Evolutionary conservation across 2,888 invertebrate genomes (phyloP).

Genomic region (Epinotia demarniana): DNA sequence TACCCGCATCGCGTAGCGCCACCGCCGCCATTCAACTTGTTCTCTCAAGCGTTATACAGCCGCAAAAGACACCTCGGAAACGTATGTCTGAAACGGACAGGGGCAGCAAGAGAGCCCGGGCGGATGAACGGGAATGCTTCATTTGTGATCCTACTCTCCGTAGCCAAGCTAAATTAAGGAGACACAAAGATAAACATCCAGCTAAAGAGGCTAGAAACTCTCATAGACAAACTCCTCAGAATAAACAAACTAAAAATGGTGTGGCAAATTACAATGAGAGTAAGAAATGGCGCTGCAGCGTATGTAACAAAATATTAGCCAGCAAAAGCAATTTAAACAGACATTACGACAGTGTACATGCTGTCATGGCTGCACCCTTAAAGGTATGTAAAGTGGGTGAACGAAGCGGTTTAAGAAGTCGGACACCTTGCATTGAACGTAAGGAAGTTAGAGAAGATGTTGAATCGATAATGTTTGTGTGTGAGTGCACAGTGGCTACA

Average conservation of each 20-base stretch:
- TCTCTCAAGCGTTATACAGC: neutral
- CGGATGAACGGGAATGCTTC: neutral
- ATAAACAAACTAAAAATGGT: neutral
- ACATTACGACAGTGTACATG: neutral
- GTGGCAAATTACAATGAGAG: neutral
- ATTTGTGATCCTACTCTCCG: neutral
- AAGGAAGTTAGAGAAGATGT: neutral
- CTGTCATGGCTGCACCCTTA: no score
- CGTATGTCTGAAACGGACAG: neutral
- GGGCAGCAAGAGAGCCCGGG: neutral
- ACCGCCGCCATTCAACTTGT: neutral
- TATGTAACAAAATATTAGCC: neutral
- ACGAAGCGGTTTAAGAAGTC: no score
- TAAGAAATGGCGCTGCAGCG: neutral
- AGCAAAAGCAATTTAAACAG: neutral
- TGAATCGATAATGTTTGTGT: neutral
- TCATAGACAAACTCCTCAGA: neutral
- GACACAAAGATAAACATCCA: neutral
- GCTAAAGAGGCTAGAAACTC: neutral
- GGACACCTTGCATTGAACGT: neutral
- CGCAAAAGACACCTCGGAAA: no score
- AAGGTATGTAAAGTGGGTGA: no score
- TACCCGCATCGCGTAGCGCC: neutral
- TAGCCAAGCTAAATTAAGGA: neutral
- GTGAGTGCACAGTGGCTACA: neutral